Evolutionary conservation across 2,888 invertebrate species (phyloP).

Genomic region (Phalera bucephala): DNA sequence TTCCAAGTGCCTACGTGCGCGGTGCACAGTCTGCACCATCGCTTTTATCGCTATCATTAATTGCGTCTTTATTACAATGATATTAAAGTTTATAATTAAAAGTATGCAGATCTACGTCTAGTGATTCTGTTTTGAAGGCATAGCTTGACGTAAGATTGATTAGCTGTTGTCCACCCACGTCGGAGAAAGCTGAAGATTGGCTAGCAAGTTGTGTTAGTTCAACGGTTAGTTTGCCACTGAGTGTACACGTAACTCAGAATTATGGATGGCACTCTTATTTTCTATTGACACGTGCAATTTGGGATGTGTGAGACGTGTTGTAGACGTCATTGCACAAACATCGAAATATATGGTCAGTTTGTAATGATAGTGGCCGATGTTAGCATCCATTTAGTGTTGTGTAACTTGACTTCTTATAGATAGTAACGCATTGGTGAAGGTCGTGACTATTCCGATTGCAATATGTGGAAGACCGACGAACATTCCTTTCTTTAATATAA

Average conservation of each 20-base stretch:
- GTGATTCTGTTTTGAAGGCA: constrained; percentile 26
- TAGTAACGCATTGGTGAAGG: constrained; percentile 4
- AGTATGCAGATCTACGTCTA: constrained; percentile 15
- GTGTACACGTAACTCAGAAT: constrained; percentile 53
- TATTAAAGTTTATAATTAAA: constrained; percentile 36
- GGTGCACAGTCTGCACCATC: constrained; percentile 30
- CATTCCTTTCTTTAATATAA: not conserved
- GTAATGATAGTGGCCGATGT: constrained; percentile 3
- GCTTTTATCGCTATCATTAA: constrained; percentile 17
- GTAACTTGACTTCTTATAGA: constrained; percentile 5
- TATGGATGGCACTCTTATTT: constrained; percentile 64
- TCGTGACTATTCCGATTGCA: not conserved
- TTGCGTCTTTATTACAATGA: constrained; percentile 30
- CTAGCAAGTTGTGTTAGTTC: constrained; percentile 51
- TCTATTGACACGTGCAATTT: constrained; percentile 57
- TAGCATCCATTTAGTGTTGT: constrained; percentile 4
- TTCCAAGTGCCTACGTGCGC: constrained; percentile 54
- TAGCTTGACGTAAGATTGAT: constrained; percentile 49
- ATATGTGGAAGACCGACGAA: not conserved
- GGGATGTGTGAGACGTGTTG: constrained; percentile 28
- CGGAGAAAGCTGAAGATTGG: constrained; percentile 65
- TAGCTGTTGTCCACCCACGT: constrained; percentile 40
- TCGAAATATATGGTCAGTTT: constrained; percentile 2
- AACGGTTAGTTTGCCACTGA: constrained; percentile 50
- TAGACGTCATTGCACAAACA: constrained; percentile 32